phyloP scores from a whole-genome alignment of 2,888 invertebrate genomes.

The Ophion costatus region DNA sequence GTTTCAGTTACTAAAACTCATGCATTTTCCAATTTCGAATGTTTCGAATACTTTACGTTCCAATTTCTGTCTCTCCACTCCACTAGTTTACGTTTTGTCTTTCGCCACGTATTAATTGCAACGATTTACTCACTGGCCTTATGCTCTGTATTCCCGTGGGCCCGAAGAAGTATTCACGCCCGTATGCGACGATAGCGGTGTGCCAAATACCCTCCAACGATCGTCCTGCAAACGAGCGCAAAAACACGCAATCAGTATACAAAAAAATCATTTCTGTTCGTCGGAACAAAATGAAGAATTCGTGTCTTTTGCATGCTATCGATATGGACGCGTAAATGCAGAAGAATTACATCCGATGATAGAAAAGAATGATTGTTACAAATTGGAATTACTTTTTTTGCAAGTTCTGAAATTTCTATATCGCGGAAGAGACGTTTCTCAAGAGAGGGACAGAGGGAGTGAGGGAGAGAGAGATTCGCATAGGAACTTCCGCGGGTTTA shows the following conservation, averaged over 20 bases:
- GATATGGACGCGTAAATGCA: not conserved
- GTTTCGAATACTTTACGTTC: too few species aligned
- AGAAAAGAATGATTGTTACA: too few species aligned
- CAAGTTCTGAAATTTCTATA: not conserved
- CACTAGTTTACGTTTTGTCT: not conserved
- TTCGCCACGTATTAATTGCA: not conserved
- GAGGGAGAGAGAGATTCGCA: conserved; percentile 1
- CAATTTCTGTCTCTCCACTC: not conserved
- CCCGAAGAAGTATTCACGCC: conserved; percentile 95
- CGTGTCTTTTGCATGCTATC: not conserved
- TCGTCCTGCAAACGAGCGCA: conserved; percentile 86
- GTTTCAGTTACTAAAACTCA: too few species aligned
- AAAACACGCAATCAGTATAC: not conserved
- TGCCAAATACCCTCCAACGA: conserved; percentile 97
- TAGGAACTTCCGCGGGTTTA: conserved; percentile 60
- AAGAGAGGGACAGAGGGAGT: not conserved
- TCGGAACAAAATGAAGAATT: not conserved
- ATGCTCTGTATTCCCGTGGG: conserved; percentile 91
- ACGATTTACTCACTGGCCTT: conserved; percentile 88
- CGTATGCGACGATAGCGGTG: conserved; percentile 95
- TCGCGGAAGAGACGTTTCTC: conserved; percentile 21
- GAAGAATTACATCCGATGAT: too few species aligned
- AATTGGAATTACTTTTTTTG: too few species aligned
- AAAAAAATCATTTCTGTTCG: not conserved
- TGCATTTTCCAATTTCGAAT: too few species aligned